Conservation (phyloP, 2,888 invertebrate species). For the Cataglyphis albicans region DNA sequence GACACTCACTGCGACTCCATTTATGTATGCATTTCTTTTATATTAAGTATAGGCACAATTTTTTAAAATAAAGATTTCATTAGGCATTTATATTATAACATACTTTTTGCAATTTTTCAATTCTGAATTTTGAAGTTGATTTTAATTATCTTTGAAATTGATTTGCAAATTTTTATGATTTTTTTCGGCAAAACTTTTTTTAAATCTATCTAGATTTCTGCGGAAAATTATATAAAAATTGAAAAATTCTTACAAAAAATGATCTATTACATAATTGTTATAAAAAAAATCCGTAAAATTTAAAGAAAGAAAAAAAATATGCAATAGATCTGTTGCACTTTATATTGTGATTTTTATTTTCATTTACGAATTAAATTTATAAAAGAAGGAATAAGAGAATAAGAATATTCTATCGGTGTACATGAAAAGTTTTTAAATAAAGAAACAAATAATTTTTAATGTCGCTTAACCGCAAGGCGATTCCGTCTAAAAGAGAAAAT, state of each 20-base stretch:
- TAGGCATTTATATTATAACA: too few relatives aligned
- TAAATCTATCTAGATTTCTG: neutral
- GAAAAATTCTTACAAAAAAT: neutral
- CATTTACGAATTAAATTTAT: constrained; percentile 1
- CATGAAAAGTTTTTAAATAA: constrained; percentile 18
- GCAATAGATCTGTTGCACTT: neutral
- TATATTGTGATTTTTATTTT: constrained; percentile 3
- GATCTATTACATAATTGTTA: neutral
- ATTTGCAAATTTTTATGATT: neutral
- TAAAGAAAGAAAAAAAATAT: neutral
- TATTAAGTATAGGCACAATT: neutral
- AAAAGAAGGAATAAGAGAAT: neutral
- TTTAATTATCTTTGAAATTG: neutral
- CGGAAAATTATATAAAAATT: neutral
- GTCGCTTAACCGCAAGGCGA: constrained; percentile 30
- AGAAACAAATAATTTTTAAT: constrained; percentile 41
- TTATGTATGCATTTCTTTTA: neutral
- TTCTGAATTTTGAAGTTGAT: neutral
- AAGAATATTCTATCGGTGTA: neutral
- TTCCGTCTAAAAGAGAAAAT: constrained; percentile 33
- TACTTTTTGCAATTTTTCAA: neutral
- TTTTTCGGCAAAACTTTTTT: neutral
- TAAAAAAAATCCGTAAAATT: neutral
- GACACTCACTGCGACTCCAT: neutral
- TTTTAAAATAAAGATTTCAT: neutral